These are phyloP conservation scores for Spodoptera litura DNA, from an alignment of 1,140 invertebrate species.

Conservation along the genomic window DNA sequence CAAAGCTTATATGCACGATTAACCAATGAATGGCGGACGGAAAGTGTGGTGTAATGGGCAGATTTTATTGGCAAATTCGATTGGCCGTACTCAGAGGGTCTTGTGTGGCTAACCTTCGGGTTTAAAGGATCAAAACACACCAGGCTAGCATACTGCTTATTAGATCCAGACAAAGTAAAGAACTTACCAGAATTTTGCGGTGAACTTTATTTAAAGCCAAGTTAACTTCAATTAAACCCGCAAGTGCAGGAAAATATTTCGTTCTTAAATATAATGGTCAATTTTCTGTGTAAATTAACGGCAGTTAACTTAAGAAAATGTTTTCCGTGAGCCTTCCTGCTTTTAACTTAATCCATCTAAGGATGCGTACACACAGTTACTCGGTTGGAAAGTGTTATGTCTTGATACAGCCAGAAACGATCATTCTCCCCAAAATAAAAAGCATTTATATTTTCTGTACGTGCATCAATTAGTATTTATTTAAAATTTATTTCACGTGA, in stretches of 20 bases:
- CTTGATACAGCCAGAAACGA: too few species aligned
- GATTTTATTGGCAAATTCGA: slow-evolving; percentile 34
- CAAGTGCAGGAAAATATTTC: slow-evolving; percentile 17
- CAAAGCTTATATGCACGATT: slow-evolving; percentile 28
- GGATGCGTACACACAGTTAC: too few species aligned
- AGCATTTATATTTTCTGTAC: too few species aligned
- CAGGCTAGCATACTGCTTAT: neutral
- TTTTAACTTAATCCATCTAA: slow-evolving; percentile 1
- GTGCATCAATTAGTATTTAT: too few species aligned
- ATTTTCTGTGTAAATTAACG: slow-evolving; percentile 31
- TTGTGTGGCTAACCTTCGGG: slow-evolving; percentile 23
- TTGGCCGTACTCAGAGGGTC: slow-evolving; percentile 25
- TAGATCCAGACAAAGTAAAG: neutral
- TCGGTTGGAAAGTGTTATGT: too few species aligned
- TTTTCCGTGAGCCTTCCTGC: neutral
- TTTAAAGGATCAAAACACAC: slow-evolving; percentile 33
- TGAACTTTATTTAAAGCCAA: neutral
- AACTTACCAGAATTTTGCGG: neutral
- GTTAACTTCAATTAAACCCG: slow-evolving; percentile 3
- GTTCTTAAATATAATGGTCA: slow-evolving; percentile 19
- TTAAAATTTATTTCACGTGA: too few species aligned
- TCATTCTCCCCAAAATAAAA: too few species aligned
- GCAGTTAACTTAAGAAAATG: slow-evolving; percentile 25
- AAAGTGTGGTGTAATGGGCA: slow-evolving; percentile 28
- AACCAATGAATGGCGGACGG: slow-evolving; percentile 12